Evolutionary conservation across 2,113 vertebrate species (phyloP), one percentile per base, ranked within the genome.

Genomic region (Cichladusa arquata): DNA sequence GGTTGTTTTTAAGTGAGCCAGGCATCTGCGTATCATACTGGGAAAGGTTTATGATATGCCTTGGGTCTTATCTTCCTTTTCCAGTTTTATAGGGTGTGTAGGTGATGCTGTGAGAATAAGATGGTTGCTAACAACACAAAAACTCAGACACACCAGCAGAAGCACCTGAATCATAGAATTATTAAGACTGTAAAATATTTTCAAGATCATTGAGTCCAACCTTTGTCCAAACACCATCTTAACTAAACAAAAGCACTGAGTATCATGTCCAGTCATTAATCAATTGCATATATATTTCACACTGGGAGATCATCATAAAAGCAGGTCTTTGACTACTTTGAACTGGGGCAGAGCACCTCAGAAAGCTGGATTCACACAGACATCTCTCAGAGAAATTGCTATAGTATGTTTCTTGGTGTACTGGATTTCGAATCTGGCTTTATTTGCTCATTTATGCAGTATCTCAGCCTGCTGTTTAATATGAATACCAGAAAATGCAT

Each of bases 261-360:
- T 20, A 23, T 40, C 19, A 34, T 0, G 0, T 40, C 40, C 16
- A 18, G 40, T 25, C 7, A 38, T 45, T 47, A 33, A 62, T n/a
- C 10, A 36, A 47, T 44, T 1, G 3, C 44, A 78, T 45, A 77
- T 57, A 9, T 48, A 86, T 54, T 74, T 84, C 73, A 81, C 12
- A 13, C 26, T 44, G 36, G 22, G 17, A 73, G 24, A 58, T 47
- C 44, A 71, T 56, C 29, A 42, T 24, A 62, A 93, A 88, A 86
- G 23, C 40, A 73, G 38, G 5, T 57, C 29, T 73, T 81, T 50
- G 26, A 54, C 61, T 48, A 11, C 34, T 36, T 4, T 42, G 53
- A 83, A 61, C n/a, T 5, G 8, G 14, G 12, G 6, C 42, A 79
- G 54, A 88, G 45, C 60, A 48, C 54, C 31, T 91, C 67, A 62